phyloP scores from a whole-genome alignment of 2,797 vertebrate species.

The Margarornis squamiger region DNA sequence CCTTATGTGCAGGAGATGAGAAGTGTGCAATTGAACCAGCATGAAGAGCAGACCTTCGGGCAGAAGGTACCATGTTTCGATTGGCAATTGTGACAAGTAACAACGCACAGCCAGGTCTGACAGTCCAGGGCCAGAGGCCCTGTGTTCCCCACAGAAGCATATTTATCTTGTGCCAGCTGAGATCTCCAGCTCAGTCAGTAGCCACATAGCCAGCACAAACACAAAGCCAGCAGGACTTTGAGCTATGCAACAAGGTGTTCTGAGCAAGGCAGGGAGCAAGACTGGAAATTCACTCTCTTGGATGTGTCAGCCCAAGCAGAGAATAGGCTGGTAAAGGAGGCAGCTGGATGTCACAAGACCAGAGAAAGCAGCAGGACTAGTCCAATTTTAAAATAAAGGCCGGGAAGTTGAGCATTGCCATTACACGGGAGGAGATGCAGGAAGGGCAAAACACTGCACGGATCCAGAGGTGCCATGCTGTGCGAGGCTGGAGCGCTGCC shows the following conservation, averaged over 20 bases:
- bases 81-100: not conserved
- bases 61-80: not conserved
- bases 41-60: not conserved
- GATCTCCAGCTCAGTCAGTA: not conserved
- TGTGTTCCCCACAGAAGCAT: not conserved
- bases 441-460: not conserved
- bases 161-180: not conserved
- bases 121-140: not conserved
- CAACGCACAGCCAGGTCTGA: not conserved
- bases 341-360: not conserved
- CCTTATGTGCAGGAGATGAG: not conserved
- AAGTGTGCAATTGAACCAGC: not conserved
- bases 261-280: not conserved
- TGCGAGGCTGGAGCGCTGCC: not conserved
- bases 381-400: not conserved
- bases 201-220: not conserved
- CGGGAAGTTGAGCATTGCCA: not conserved
- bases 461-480: not conserved
- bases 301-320: not conserved
- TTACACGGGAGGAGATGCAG: rapidly evolving
- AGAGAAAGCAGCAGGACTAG: not conserved
- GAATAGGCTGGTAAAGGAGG: not conserved
- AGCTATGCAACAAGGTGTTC: not conserved
- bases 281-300: not conserved
- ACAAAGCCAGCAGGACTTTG: not conserved